Evolutionary conservation across 2,113 vertebrate genomes (phyloP), one percentile per base, ranked within the genome.

Genomic region (Lethenteron camtschaticum): DNA sequence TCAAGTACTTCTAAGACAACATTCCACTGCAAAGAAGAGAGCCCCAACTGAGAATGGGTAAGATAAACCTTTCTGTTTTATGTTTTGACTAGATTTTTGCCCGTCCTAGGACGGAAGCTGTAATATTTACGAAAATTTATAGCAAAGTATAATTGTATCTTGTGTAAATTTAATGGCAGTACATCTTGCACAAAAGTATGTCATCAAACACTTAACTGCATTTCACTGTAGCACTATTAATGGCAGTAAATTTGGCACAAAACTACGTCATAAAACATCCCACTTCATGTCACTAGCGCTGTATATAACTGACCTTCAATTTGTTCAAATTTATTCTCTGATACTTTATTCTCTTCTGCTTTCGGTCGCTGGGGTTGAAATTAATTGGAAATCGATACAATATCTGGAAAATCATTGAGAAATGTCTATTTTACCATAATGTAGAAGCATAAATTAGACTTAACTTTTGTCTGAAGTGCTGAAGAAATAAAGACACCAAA

Each of bases 1-100:
- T 63, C 86, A 96, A 70, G 84, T 83, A 4, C 85, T 99, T 63
- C 77, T 87, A 57, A 88, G 87, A 79, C 90, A 99, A 77, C 84
- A 84, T 24, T 90, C 96, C n/a, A 76, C 82, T 8, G 68, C 82
- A 14, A 96, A 96, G 76, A 85, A 87, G 76, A 89, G 89, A 76
- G 83, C 14, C 60, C 24, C 24, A 41, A 20, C 89, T 0, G 91
- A 97, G 80, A 96, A 95, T 56, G 91, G 91, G 79, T 96, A 85
- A 72, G 84, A 57, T 13, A 58, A 41, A 9, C 1, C 1, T 56
- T 11, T 56, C 10, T 11, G 10, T 20, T 16, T 58, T 58, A 58
- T 10, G 2, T 58, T 70, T 58, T 70, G n/a, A 59, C 55, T 55
- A 63, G 55, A 3, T 11, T 58, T 70, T 16, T 10, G 10, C n/a